Conservation (phyloP, 1,140 invertebrate species). For the Archivesica marissinica region DNA sequence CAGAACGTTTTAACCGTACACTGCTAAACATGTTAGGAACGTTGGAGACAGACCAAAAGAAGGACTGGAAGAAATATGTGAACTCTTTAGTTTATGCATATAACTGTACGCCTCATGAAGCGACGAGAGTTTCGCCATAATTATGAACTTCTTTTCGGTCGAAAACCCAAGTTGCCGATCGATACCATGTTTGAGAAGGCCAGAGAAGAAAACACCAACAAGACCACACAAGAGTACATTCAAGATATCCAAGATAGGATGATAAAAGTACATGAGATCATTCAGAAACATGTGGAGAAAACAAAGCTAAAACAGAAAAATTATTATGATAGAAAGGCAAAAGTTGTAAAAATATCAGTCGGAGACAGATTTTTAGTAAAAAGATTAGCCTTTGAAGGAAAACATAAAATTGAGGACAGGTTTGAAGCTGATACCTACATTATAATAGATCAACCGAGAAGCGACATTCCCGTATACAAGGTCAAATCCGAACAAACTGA, state of each 20-base stretch:
- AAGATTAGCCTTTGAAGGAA: slow-evolving; percentile 9
- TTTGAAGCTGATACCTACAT: slow-evolving; percentile 16
- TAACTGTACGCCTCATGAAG: slow-evolving; percentile 54
- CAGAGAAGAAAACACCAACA: not conserved
- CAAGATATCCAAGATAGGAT: not conserved
- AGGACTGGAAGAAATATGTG: slow-evolving; percentile 55
- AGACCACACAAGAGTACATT: slow-evolving; percentile 3
- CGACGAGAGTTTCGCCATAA: slow-evolving; percentile 29
- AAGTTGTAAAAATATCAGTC: not conserved
- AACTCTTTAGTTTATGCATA: slow-evolving; percentile 39
- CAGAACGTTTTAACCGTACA: slow-evolving; percentile 50
- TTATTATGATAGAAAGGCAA: slow-evolving; percentile 24
- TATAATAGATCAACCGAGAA: slow-evolving; percentile 18
- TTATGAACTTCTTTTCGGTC: slow-evolving; percentile 51
- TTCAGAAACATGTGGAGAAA: not conserved
- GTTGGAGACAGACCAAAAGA: slow-evolving; percentile 32
- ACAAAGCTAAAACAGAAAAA: slow-evolving; percentile 12
- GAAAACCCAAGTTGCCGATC: slow-evolving; percentile 42
- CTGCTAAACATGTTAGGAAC: slow-evolving; percentile 51
- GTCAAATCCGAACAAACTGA: not conserved
- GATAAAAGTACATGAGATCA: not conserved
- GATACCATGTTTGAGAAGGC: slow-evolving; percentile 41
- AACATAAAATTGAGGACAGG: slow-evolving; percentile 34
- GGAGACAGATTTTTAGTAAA: slow-evolving; percentile 31
- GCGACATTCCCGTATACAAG: slow-evolving; percentile 31